Evolutionary conservation across 2,113 vertebrate species (phyloP).

Genomic region (Phalacrocorax carbo): DNA sequence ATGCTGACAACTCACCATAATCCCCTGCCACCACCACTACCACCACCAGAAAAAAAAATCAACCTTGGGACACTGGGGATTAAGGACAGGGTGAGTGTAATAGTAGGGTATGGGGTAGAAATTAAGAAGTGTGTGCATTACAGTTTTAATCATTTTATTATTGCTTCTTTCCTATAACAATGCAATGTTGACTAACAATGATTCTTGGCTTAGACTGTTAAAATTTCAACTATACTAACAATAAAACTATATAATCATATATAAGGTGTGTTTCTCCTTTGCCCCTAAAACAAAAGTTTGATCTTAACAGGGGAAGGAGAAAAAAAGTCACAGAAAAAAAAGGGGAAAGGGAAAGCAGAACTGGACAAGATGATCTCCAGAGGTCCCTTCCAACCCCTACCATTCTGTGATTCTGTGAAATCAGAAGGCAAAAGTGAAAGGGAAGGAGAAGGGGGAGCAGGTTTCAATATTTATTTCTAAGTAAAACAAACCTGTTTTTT

Average conservation of each 20-base stretch:
- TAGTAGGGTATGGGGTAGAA: neutral
- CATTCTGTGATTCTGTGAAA: neutral
- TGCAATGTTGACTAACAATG: fast-evolving
- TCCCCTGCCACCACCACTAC: neutral
- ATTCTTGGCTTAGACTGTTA: neutral
- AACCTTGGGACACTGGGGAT: neutral
- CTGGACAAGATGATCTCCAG: neutral
- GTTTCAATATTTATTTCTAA: neutral
- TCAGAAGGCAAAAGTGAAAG: neutral
- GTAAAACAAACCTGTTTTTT: neutral
- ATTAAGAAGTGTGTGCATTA: neutral
- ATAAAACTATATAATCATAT: neutral
- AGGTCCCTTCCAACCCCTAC: no score
- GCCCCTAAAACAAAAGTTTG: neutral
- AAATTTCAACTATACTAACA: neutral
- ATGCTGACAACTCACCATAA: neutral
- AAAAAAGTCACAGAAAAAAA: neutral
- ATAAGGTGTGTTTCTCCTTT: neutral
- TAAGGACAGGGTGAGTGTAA: neutral
- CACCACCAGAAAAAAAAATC: neutral
- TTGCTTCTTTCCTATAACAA: neutral
- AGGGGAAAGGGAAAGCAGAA: neutral
- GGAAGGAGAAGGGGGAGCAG: neutral
- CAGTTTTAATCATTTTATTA: neutral
- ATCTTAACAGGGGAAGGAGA: neutral